These are phyloP conservation scores for Indri indri DNA, from an alignment of 2,113 vertebrate species.

Conservation along the genomic window DNA sequence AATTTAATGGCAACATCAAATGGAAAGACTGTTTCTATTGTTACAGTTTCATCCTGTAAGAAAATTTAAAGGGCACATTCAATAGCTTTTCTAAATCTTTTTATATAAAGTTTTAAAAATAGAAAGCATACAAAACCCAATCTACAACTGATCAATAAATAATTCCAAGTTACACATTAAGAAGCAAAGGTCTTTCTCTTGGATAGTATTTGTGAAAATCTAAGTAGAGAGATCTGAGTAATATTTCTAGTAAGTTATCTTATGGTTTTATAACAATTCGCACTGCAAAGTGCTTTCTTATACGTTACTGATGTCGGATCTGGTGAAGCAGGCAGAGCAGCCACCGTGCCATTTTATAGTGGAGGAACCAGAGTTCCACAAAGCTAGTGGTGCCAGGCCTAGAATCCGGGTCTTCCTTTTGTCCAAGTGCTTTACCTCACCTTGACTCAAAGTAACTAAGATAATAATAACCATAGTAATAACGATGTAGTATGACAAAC, in stretches of 20 bases:
- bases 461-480: not conserved
- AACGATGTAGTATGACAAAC: not conserved
- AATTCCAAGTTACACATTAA: not conserved
- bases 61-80: not conserved
- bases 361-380: not conserved
- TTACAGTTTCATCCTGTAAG: conserved; percentile 94
- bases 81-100: not conserved
- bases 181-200: not conserved
- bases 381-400: not conserved
- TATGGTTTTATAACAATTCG: not conserved
- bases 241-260: not conserved
- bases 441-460: not conserved
- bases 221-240: not conserved
- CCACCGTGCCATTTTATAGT: not conserved
- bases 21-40: conserved; percentile 95
- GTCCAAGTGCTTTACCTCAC: not conserved
- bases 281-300: not conserved
- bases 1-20: conserved; percentile 97
- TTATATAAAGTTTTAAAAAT: not conserved
- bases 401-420: not conserved
- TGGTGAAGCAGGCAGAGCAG: not conserved
- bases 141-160: not conserved
- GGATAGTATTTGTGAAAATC: not conserved
- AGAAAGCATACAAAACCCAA: not conserved
- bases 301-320: not conserved